Conservation (phyloP, 2,888 invertebrate genomes). For the Scaptomyza cyrtandrae region DNA sequence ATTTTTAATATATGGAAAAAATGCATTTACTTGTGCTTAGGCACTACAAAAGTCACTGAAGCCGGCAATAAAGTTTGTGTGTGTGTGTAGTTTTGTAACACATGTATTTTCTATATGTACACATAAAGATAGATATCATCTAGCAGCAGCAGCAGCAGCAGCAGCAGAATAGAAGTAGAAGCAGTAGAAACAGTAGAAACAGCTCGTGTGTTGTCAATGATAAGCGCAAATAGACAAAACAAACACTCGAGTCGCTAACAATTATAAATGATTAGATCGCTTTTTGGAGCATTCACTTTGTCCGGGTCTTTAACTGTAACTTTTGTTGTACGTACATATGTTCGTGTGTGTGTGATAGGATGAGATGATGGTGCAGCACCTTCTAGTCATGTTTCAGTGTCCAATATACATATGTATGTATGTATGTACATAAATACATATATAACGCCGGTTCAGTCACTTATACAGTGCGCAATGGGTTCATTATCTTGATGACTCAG, state of each 20-base stretch:
- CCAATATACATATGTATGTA: slow-evolving; percentile 6
- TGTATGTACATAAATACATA: neutral
- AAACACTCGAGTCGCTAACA: slow-evolving; percentile 75
- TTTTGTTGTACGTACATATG: slow-evolving; percentile 47
- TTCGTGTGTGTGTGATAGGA: slow-evolving; percentile 34
- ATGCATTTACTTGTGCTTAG: neutral
- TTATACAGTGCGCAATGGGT: slow-evolving; percentile 25
- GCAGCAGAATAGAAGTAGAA: neutral
- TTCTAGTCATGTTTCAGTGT: slow-evolving; percentile 28
- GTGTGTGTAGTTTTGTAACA: neutral
- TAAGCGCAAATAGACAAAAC: slow-evolving; percentile 78
- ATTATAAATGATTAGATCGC: slow-evolving; percentile 79
- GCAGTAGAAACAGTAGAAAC: slow-evolving; percentile 1
- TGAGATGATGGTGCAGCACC: slow-evolving; percentile 42
- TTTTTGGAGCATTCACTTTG: slow-evolving; percentile 77
- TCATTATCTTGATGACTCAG: slow-evolving; percentile 64
- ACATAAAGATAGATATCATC: slow-evolving; percentile 49
- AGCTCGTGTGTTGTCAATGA: slow-evolving; percentile 66
- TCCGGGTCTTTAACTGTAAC: slow-evolving; percentile 72
- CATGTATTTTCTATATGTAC: slow-evolving; percentile 44
- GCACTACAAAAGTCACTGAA: slow-evolving; percentile 11
- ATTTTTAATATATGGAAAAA: neutral
- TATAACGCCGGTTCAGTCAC: slow-evolving; percentile 22
- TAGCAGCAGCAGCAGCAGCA: slow-evolving; percentile 17
- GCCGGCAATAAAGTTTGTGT: slow-evolving; percentile 14